Base-by-base conservation (phyloP, 2,113 vertebrate genomes). In the Andinoacara biseriatus region DNA sequence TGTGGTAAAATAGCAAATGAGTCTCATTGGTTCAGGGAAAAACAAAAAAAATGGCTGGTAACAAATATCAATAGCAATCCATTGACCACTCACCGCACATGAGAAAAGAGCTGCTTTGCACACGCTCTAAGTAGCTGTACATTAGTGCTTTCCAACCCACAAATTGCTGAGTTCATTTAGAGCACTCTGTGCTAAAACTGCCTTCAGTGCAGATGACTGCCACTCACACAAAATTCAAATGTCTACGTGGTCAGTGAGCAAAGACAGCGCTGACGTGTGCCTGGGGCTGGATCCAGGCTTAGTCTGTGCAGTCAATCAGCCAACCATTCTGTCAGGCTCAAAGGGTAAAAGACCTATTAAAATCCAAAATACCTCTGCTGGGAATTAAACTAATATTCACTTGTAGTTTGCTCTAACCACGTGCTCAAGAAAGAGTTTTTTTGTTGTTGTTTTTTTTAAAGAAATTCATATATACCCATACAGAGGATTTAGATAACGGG, bases 121-220 rank as follows among this genome's bases (percentile, higher is more conserved):
- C 58, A 85, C 75, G 62, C 67, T 63, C 22, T 74, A 72, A 84
- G 84, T 76, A 79, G 74, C 86, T 80, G 76, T n/a, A 84, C 61
- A 60, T 85, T 67, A 83, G 63, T 40, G 3, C 61, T 49, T 15
- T 52, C 80, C 63, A 85, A 56, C 76, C 76, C 76, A 54, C 86
- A 86, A 86, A 93, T 80, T 77, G 57, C 80, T 49, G 78, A 85
- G 82, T 87, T 86, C 77, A 87, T 83, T 87, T 14, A 35, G 63
- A 86, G 78, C 67, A 58, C 83, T 74, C 82, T 52, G 78, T 26
- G n/a, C 74, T 54, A 40, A 76, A 60, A 61, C 83, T 61, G 67
- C 79, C 33, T 57, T 82, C 54, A 78, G 65, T 74, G 56, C 29
- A 86, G 57, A 58, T 3, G 26, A 79, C 57, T 52, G 60, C 22